phyloP scores from a whole-genome alignment of 2,888 invertebrate species.

The Lycocerus yunnanus region DNA sequence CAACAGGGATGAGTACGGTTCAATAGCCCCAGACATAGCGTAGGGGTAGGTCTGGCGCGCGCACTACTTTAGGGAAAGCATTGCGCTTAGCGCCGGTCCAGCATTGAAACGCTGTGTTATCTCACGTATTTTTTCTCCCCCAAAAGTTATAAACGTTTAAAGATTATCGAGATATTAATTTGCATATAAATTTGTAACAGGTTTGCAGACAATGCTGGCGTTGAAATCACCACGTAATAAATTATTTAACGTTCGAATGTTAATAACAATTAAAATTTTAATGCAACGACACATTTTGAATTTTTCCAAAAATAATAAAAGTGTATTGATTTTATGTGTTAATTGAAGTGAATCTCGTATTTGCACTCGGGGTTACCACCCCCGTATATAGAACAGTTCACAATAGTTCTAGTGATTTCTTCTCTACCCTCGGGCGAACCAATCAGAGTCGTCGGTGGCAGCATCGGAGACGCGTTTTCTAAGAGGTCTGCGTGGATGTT shows the following conservation, averaged over 20 bases:
- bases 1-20: conserved; percentile 33
- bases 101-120: conserved; percentile 42
- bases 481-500: conserved; percentile 63
- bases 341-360: conserved; percentile 47
- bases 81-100: conserved; percentile 38
- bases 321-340: conserved; percentile 15
- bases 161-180: conserved; percentile 11
- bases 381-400: conserved; percentile 30
- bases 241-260: not conserved
- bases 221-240: conserved; percentile 34
- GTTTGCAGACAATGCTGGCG: conserved; percentile 34
- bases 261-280: not conserved
- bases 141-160: conserved; percentile 9
- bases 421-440: conserved; percentile 53
- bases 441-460: conserved; percentile 59
- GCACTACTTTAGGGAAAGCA: conserved; percentile 36
- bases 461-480: conserved; percentile 64
- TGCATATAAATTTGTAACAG: conserved; percentile 16
- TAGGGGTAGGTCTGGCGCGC: conserved; percentile 48
- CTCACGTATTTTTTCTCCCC: conserved; percentile 22
- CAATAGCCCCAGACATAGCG: conserved; percentile 39
- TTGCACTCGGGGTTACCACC: conserved; percentile 55
- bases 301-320: not conserved
- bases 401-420: conserved; percentile 51
- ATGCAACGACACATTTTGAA: not conserved